phyloP scores from a whole-genome alignment of 1,140 invertebrate genomes.

The Phortica variegata region DNA sequence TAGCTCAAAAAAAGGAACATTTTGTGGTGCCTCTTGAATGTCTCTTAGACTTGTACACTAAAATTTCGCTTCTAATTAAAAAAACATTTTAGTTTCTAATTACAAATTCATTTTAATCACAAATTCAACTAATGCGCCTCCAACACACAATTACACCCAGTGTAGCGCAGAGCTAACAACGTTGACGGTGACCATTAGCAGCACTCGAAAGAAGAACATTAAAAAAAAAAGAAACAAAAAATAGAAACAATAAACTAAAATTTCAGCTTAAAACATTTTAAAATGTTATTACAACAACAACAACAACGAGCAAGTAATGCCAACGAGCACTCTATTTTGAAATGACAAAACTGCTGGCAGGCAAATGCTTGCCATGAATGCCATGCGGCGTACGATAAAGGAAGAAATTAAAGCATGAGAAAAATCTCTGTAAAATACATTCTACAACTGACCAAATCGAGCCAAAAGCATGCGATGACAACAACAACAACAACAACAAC shows the following conservation, averaged over 20 bases:
- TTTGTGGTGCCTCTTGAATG: no score
- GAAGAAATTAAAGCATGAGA: no score
- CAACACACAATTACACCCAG: constrained; percentile 15
- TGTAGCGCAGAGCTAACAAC: constrained; percentile 3
- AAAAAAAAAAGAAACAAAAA: no score
- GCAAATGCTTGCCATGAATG: no score
- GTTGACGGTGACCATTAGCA: constrained; percentile 36
- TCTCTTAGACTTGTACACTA: no score
- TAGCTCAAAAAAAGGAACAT: no score
- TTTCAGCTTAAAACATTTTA: constrained; percentile 45
- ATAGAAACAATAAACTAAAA: constrained; percentile 36
- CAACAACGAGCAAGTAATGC: neutral
- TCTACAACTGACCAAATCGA: no score
- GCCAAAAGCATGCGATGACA: no score
- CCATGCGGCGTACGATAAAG: no score
- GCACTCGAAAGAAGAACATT: constrained; percentile 5
- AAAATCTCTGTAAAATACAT: no score
- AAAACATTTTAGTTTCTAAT: constrained; percentile 38
- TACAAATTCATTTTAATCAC: constrained; percentile 44
- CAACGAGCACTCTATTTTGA: no score
- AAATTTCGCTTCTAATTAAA: constrained; percentile 46
- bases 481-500: constrained; percentile 13
- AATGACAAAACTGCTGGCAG: no score
- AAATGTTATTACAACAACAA: constrained; percentile 51
- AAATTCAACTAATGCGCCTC: constrained; percentile 36